Evolutionary conservation across 1,140 invertebrate genomes (phyloP).

Genomic region (Diorhabda sublineata): DNA sequence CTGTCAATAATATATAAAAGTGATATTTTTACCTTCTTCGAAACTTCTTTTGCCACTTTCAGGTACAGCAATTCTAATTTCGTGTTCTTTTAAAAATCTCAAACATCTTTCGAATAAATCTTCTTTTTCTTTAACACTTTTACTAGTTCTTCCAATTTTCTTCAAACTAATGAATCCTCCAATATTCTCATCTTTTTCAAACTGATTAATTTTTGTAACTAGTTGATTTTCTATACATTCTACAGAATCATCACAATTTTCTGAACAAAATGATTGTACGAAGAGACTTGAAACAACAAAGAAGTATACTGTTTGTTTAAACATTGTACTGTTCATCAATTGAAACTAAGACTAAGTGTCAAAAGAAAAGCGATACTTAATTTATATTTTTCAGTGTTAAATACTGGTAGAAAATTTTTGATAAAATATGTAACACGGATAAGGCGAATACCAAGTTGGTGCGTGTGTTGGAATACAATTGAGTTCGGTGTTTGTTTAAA

Average conservation of each 20-base stretch:
- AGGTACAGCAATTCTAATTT: constrained; percentile 46
- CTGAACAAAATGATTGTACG: constrained; percentile 19
- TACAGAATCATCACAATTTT: constrained; percentile 30
- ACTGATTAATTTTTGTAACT: constrained; percentile 47
- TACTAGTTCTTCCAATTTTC: constrained; percentile 29
- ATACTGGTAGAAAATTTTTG: constrained; percentile 1
- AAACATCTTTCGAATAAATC: constrained; percentile 45
- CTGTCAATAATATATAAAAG: neutral
- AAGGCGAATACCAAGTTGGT: constrained; percentile 6
- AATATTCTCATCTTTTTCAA: constrained; percentile 46
- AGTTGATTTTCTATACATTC: constrained; percentile 46
- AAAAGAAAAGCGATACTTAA: constrained; percentile 1
- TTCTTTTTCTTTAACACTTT: constrained; percentile 19
- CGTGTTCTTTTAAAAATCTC: constrained; percentile 47
- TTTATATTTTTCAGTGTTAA: constrained; percentile 12
- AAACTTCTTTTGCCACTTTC: constrained; percentile 40
- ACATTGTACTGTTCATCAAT: constrained; percentile 3
- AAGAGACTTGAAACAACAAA: constrained; percentile 6
- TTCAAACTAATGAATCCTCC: constrained; percentile 45
- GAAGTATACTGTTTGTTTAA: neutral
- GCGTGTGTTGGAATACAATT: constrained; percentile 8
- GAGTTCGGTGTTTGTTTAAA: neutral
- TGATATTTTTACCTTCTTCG: constrained; percentile 31
- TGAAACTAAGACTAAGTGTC: neutral
- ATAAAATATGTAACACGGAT: constrained; percentile 12